Evolutionary conservation across 2,888 invertebrate species (phyloP).

Genomic region (Lasioglossum calceatum): DNA sequence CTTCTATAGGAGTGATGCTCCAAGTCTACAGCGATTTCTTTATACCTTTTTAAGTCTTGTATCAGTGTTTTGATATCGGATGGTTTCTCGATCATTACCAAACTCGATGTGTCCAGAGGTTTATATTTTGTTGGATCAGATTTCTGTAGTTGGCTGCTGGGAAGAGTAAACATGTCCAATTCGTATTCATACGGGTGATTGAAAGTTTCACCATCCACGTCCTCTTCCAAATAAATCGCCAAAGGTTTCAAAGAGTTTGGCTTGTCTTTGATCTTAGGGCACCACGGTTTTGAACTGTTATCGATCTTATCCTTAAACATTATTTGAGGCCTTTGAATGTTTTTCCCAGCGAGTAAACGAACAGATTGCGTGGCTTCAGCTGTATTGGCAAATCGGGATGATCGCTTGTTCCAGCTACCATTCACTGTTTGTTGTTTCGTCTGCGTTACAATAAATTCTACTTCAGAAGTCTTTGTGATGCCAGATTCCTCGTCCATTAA

Average conservation of each 20-base stretch:
- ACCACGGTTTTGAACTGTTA: slow-evolving; percentile 92
- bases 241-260: slow-evolving; percentile 94
- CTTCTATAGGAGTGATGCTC: slow-evolving; percentile 97
- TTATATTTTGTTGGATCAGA: slow-evolving; percentile 85
- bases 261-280: slow-evolving; percentile 93
- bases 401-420: slow-evolving; percentile 87
- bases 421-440: slow-evolving; percentile 83
- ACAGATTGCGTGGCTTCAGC: slow-evolving; percentile 78
- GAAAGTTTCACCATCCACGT: slow-evolving; percentile 86
- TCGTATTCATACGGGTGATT: slow-evolving; percentile 97
- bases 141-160: slow-evolving; percentile 85
- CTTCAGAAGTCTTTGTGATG: slow-evolving; percentile 85
- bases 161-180: slow-evolving; percentile 89
- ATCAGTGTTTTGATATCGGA: slow-evolving; percentile 88
- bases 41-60: slow-evolving; percentile 88
- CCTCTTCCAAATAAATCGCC: slow-evolving; percentile 89
- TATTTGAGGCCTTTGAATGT: slow-evolving; percentile 92
- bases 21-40: slow-evolving; percentile 95
- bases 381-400: not conserved
- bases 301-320: slow-evolving; percentile 94
- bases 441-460: slow-evolving; percentile 85
- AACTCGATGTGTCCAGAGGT: slow-evolving; percentile 87
- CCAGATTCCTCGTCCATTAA: slow-evolving; percentile 89
- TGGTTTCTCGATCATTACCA: slow-evolving; percentile 89
- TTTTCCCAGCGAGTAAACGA: slow-evolving; percentile 89